phyloP scores from a whole-genome alignment of 2,888 invertebrate genomes.

The Adelognathus sp. region DNA sequence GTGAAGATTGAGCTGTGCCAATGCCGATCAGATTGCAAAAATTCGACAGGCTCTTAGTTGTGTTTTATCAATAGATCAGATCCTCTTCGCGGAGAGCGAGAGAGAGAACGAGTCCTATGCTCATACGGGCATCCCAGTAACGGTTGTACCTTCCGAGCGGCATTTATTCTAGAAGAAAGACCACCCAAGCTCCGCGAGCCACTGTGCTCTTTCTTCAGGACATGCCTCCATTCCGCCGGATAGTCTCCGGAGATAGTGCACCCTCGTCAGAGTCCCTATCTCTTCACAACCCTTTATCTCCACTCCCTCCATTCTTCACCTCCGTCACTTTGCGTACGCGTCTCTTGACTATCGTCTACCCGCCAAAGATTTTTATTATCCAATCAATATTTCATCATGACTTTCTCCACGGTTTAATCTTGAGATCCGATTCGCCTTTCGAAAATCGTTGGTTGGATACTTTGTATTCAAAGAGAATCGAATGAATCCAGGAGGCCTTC shows the following conservation, averaged over 20 bases:
- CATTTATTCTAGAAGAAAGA: conserved; percentile 20
- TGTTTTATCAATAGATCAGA: not conserved
- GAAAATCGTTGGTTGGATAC: conserved; percentile 41
- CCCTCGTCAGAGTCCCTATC: conserved; percentile 51
- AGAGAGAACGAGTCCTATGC: not conserved
- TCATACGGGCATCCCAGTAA: not conserved
- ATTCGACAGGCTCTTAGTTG: not conserved
- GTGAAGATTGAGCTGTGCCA: not conserved
- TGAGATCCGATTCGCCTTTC: conserved; percentile 35
- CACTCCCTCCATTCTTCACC: not conserved
- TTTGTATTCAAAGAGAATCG: conserved; percentile 49
- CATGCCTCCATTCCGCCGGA: conserved; percentile 4
- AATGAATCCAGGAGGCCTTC: conserved; percentile 47
- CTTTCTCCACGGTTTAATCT: conserved; percentile 5
- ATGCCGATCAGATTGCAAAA: not conserved
- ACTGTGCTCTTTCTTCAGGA: conserved; percentile 39
- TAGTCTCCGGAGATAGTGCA: conserved; percentile 12
- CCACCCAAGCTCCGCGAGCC: conserved; percentile 51
- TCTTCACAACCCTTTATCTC: conserved; percentile 1
- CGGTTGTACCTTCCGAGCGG: not conserved
- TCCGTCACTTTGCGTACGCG: not conserved
- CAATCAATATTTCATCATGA: conserved; percentile 47
- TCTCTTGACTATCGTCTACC: not conserved
- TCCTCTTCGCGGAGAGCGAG: not conserved
- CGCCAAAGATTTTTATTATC: conserved; percentile 38